Evolutionary conservation across 2,888 invertebrate species (phyloP), one percentile per base, ranked within the genome.

Genomic region (Apodemia duryi): DNA sequence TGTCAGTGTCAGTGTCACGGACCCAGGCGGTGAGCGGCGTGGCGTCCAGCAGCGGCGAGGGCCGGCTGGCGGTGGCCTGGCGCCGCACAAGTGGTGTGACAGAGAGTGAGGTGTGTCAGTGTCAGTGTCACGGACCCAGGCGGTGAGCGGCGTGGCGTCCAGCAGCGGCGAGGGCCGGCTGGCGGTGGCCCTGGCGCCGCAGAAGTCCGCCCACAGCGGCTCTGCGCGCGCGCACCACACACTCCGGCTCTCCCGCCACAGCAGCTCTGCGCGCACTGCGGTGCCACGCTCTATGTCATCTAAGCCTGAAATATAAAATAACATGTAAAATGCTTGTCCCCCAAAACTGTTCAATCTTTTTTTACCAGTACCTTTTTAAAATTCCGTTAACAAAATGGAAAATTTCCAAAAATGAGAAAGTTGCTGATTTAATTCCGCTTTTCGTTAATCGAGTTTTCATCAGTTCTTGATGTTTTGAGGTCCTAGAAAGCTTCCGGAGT

Each of bases 131-230:
- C 73, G 73, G 66, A 97, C 89, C 98, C 98, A 98, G 11, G 97
- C 86, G 2, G 97, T 97, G 35, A 98, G 86, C 0, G 98, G 98
- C 72, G 98, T 95, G 5, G 98, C 96, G 82, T 97, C 97, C 41
- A 97, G 84, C 78, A 97, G 94, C 2, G 97, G 96, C 70, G 97
- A 95, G 0, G 96, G 94, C 75, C 95, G 95, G 77, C 93, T 94
- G 66, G 93, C 93, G 1, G 96, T 96, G 0, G 97, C 96, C 41
- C 96, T 93, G 1, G 96, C 96, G 6, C 97, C 98, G 69, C 95
- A 93, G 83, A 98, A 98, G 85, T 98, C 98, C 11, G 96, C 95
- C 98, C 98, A 98, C 64, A 98, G 93, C 0, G 98, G 98, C 81
- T 98, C 98, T 57, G 97, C 93, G 74, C 95, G 94, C 13, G 97